Percentiles rank a stretch among this genome's conserved stretches.
These are phyloP conservation scores for Bombus pyrosoma DNA, from an alignment of 1,140 invertebrate genomes.

Conservation along the genomic window DNA sequence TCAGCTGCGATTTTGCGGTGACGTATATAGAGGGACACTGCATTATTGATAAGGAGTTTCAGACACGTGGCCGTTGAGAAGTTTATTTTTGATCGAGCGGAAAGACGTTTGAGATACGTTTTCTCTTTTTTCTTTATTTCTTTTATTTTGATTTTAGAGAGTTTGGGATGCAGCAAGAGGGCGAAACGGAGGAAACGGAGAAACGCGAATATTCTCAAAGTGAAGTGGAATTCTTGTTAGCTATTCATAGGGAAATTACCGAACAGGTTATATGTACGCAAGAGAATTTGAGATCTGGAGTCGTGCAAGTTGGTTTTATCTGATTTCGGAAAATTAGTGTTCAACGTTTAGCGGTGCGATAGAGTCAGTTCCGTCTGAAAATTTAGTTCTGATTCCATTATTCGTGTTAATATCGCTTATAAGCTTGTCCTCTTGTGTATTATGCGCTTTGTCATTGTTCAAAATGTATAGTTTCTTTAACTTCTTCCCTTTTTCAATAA, in stretches of 20 bases:
- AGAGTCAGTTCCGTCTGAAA: background rate
- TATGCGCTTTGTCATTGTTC: no score
- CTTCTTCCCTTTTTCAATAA: no score
- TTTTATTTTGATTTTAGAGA: background rate
- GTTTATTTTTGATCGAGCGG: no score
- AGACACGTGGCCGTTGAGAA: no score
- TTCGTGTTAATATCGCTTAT: background rate
- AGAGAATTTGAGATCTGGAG: background rate
- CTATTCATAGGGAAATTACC: background rate
- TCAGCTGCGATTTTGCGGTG: background rate
- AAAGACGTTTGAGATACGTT: no score
- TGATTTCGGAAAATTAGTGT: background rate
- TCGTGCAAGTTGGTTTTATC: background rate
- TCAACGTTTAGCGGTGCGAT: background rate
- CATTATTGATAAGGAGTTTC: no score
- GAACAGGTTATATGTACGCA: background rate
- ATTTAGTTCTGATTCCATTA: background rate
- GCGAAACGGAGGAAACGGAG: background rate
- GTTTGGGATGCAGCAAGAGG: fast-evolving
- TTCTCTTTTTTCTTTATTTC: background rate
- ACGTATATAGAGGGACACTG: background rate
- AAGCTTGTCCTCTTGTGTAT: no score
- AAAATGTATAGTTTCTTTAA: no score
- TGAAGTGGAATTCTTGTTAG: background rate
- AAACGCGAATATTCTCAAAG: background rate